These are phyloP conservation scores for Macrotis lagotis DNA, from an alignment of 2,113 vertebrate genomes.

Conservation along the genomic window DNA sequence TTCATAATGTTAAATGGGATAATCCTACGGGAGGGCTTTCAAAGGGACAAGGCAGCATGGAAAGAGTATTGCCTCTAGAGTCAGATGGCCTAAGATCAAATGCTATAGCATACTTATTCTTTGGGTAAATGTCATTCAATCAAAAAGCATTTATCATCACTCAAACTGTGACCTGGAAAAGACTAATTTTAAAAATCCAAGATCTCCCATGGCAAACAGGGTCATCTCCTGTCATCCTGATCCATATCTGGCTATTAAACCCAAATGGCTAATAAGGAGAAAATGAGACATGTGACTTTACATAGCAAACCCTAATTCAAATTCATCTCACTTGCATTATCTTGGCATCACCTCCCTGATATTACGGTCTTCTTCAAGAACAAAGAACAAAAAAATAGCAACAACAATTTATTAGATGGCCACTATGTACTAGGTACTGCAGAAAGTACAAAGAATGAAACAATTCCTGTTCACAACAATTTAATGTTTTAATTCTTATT, in stretches of 20 bases:
- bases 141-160: not conserved
- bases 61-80: not conserved
- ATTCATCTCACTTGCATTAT: too few species aligned
- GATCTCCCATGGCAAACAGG: too few species aligned
- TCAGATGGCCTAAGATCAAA: not conserved
- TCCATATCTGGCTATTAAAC: too few species aligned
- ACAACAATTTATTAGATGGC: not conserved
- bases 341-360: too few species aligned
- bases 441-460: not conserved
- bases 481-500: not conserved
- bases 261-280: too few species aligned
- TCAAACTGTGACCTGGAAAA: too few species aligned
- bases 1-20: not conserved
- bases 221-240: too few species aligned
- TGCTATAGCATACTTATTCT: not conserved
- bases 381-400: too few species aligned
- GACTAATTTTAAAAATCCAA: too few species aligned
- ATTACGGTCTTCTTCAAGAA: too few species aligned
- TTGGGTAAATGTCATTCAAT: not conserved
- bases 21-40: not conserved
- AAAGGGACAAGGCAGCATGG: not conserved
- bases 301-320: too few species aligned
- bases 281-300: too few species aligned
- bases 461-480: not conserved
- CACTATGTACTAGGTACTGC: not conserved